phyloP scores from a whole-genome alignment of 2,888 invertebrate species.

The Chrysolina americana region DNA sequence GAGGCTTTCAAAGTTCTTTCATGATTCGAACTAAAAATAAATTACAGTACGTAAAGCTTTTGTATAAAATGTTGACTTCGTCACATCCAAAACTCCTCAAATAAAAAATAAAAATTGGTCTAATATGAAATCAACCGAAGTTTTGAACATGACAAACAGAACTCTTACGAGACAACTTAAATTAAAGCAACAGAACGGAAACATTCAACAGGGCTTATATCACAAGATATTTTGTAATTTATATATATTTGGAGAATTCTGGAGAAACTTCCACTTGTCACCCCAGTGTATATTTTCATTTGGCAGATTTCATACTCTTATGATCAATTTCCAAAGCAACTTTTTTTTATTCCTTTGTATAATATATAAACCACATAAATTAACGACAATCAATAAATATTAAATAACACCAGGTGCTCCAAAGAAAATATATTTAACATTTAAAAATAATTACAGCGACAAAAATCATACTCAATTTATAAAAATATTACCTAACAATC shows the following conservation, averaged over 20 bases:
- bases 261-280: conserved; percentile 18
- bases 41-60: conserved; percentile 27
- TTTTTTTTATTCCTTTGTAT: not conserved
- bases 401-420: conserved; percentile 32
- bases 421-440: conserved; percentile 51
- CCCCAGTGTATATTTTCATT: conserved; percentile 42
- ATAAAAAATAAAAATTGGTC: conserved; percentile 41
- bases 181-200: conserved; percentile 56
- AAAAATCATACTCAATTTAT: conserved; percentile 50
- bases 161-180: conserved; percentile 37
- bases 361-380: conserved; percentile 3
- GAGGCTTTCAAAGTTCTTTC: conserved; percentile 21
- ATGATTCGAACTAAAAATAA: conserved; percentile 39
- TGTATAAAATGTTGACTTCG: conserved; percentile 34
- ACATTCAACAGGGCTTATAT: conserved; percentile 57
- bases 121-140: conserved; percentile 33
- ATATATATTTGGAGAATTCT: conserved; percentile 46
- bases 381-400: conserved; percentile 27
- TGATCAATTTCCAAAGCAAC: conserved; percentile 2
- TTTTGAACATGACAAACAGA: conserved; percentile 42
- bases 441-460: conserved; percentile 50
- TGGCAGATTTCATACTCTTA: conserved; percentile 21
- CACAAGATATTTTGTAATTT: conserved; percentile 60
- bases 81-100: conserved; percentile 43
- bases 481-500: conserved; percentile 51